phyloP scores from a whole-genome alignment of 64 coral and sea anemone species.

The Platygyra sinensis region DNA sequence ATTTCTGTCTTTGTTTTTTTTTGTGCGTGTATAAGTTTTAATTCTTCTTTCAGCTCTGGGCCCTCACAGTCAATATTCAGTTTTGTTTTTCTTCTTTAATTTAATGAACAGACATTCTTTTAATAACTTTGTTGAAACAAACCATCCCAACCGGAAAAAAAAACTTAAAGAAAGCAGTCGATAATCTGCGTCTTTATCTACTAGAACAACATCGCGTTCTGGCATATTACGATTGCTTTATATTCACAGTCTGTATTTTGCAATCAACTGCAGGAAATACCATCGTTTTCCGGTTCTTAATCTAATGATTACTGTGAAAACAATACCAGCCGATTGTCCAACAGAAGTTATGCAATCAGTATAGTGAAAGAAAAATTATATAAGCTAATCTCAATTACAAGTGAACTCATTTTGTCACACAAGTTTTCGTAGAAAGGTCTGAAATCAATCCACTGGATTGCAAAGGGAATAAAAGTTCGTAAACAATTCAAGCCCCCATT shows the following conservation, averaged over 20 bases:
- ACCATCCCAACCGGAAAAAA: not conserved
- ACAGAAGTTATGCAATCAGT: not conserved
- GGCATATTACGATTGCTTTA: not conserved
- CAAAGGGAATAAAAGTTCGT: too few species aligned
- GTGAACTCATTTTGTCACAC: too few species aligned
- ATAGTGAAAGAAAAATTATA: not conserved
- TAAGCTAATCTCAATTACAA: too few species aligned
- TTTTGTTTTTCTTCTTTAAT: not conserved
- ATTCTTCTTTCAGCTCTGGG: too few species aligned
- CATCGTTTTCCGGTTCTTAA: slow-evolving; percentile 16
- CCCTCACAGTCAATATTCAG: too few species aligned
- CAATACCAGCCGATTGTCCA: not conserved
- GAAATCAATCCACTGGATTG: too few species aligned
- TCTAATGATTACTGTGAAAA: not conserved
- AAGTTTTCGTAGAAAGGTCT: too few species aligned
- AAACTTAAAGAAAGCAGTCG: not conserved
- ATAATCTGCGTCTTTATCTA: not conserved
- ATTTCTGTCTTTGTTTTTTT: too few species aligned
- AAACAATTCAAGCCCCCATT: too few species aligned
- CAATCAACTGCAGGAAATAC: not conserved
- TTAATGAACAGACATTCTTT: not conserved
- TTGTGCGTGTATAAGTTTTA: too few species aligned
- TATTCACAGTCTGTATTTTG: not conserved
- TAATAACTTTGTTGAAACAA: not conserved
- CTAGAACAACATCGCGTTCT: slow-evolving; percentile 5